Evolutionary conservation across 2,113 vertebrate genomes (phyloP).

Genomic region (Pedionomus torquatus): DNA sequence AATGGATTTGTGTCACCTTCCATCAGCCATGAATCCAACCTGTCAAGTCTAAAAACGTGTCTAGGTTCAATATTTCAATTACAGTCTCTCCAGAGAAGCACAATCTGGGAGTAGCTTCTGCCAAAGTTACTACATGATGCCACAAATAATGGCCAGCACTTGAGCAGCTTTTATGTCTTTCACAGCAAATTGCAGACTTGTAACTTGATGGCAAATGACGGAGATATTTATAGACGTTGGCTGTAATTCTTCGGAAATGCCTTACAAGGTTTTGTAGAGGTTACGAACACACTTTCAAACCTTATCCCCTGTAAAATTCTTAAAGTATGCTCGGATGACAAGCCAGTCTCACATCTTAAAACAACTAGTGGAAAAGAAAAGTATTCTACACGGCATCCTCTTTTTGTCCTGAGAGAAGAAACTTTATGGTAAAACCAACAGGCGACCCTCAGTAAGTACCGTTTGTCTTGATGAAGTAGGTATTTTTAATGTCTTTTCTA

Average conservation of each 20-base stretch:
- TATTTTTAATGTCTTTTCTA: not conserved
- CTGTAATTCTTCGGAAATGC: not conserved
- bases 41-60: not conserved
- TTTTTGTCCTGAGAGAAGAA: not conserved
- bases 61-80: not conserved
- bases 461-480: not conserved
- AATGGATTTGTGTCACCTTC: conserved; percentile 22
- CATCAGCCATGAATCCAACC: not conserved
- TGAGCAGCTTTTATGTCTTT: not conserved
- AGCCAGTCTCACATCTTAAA: not conserved
- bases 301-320: not conserved
- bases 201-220: not conserved
- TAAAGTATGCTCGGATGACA: not conserved
- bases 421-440: not conserved
- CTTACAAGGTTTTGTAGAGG: not conserved
- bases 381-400: not conserved
- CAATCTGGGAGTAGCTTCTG: not conserved
- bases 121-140: not conserved
- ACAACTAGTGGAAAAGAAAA: not conserved
- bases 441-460: not conserved
- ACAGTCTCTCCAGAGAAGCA: not conserved
- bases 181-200: not conserved
- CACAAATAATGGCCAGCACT: not conserved
- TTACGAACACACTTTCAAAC: not conserved
- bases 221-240: not conserved